Evolutionary conservation across 2,888 invertebrate species (phyloP), one percentile per base, ranked within the genome.

Genomic region (Branchipolynoe longqiensis): DNA sequence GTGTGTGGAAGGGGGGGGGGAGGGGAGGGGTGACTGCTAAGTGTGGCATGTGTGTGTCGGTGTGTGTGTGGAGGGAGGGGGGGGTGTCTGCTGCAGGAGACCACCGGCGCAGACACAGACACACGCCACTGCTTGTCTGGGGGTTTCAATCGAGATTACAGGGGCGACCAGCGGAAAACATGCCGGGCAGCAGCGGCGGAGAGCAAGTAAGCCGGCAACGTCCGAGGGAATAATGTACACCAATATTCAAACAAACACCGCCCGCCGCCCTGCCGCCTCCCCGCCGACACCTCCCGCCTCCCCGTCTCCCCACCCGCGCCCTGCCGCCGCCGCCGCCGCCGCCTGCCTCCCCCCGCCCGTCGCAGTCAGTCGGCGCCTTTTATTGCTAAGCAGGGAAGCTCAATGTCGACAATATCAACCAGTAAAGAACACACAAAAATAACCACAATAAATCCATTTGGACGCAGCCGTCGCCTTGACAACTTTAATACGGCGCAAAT

Each of bases 191-290:
- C 18, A 38, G 38, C 33, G 38, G 69, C 38, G 38, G 38, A 69
- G 69, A 69, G 38, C 69, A 69, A n/a, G n/a, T 69, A 33, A 69
- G n/a, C 62, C n/a, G 31, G n/a, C n/a, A n/a, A n/a, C n/a, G n/a
- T n/a, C n/a, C n/a, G 69, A 38, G 38, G 38, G 25, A 69, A 38
- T 22, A 69, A 33, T 38, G 38, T 31, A 69, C 69, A 69, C 69
- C 69, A 69, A 69, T 69, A 69, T 69, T 69, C 69, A 69, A 69
- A 69, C 69, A 69, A 69, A 69, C 69, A 69, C 22, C 14, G 69
- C 14, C 36, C 69, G 36, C 69, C 14, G 69, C 36, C 6, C 12
- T 12, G n/a, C n/a, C n/a, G n/a, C n/a, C n/a, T n/a, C n/a, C n/a
- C n/a, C n/a, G n/a, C n/a, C n/a, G n/a, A n/a, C n/a, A n/a, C n/a